Base-by-base conservation (phyloP, 2,888 invertebrate species). In the Polietes domitor region DNA sequence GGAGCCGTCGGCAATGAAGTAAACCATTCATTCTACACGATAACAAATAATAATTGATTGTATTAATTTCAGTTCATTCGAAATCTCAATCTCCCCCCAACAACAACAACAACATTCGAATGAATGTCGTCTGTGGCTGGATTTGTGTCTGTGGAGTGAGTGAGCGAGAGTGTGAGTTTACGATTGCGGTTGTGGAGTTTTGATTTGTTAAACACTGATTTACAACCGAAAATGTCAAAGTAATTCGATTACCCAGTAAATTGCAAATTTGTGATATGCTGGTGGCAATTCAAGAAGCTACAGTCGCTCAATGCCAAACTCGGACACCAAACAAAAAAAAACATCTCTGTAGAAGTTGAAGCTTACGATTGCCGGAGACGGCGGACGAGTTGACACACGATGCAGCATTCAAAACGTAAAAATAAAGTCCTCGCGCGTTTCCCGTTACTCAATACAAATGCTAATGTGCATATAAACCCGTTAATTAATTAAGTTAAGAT, bases 1-100 rank as follows among this genome's bases (percentile, higher is more conserved):
- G n/a, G n/a, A n/a, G 15, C 47, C 12, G 53, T 19, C 10, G 53
- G 53, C 21, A 21, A 9, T 50, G n/a, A 19, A n/a, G n/a, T n/a
- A n/a, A n/a, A n/a, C 21, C 53, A 17, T 21, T 53, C 53, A 53
- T 53, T 53, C 21, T 2, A 21, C 7, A 21, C 53, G 53, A 53
- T 53, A 9, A 21, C 53, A 21, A 53, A 10, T 53, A 53, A 53
- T 53, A 53, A 24, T 61, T 61, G 58, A 61, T 61, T 24, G 28
- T 26, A 61, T 61, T 28, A 61, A 28, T 28, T 61, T 53, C 53
- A 21, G 53, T 17, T 4, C 7, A 3, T 15, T 47, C 4, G 9
- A 7, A 37, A 7, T n/a, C n/a, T n/a, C n/a, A n/a, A n/a, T n/a
- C n/a, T n/a, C n/a, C n/a, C n/a, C n/a, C n/a, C n/a, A n/a, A n/a